A percentile compares a stretch with the other conserved stretches of the same genome.
phyloP scores from a whole-genome alignment of 2,888 invertebrate genomes.

The Quadroppia sp. region DNA sequence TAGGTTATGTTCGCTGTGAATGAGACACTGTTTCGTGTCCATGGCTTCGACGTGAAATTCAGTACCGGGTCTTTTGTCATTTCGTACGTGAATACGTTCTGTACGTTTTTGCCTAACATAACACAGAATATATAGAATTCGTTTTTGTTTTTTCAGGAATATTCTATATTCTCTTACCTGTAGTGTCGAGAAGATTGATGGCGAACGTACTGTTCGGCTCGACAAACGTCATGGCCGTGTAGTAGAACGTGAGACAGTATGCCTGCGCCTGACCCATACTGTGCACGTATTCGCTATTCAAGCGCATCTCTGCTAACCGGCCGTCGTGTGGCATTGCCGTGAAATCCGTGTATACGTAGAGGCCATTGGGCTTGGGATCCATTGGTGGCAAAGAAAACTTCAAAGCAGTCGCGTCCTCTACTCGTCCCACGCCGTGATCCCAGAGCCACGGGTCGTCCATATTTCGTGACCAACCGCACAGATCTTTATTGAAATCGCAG shows the following conservation, averaged over 20 bases:
- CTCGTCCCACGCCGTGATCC: background rate
- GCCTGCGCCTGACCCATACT: no score
- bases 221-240: background rate
- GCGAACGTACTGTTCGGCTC: background rate
- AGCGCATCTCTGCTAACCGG: background rate
- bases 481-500: constrained; percentile 9
- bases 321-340: background rate
- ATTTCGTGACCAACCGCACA: constrained; percentile 20
- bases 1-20: background rate
- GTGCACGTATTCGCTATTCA: constrained; percentile 20
- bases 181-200: background rate
- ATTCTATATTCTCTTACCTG: background rate
- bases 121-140: background rate
- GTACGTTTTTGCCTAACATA: background rate
- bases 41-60: background rate
- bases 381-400: background rate
- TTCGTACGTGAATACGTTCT: background rate
- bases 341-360: constrained; percentile 33
- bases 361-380: background rate
- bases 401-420: background rate
- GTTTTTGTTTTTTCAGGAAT: background rate
- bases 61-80: background rate
- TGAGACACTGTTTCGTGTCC: background rate
- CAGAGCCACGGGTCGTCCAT: background rate
- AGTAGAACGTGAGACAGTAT: background rate